Percentiles rank a stretch among this genome's conserved stretches.
These are phyloP conservation scores for Lasioglossum baleicum DNA, from an alignment of 1,140 invertebrate genomes.

Conservation along the genomic window DNA sequence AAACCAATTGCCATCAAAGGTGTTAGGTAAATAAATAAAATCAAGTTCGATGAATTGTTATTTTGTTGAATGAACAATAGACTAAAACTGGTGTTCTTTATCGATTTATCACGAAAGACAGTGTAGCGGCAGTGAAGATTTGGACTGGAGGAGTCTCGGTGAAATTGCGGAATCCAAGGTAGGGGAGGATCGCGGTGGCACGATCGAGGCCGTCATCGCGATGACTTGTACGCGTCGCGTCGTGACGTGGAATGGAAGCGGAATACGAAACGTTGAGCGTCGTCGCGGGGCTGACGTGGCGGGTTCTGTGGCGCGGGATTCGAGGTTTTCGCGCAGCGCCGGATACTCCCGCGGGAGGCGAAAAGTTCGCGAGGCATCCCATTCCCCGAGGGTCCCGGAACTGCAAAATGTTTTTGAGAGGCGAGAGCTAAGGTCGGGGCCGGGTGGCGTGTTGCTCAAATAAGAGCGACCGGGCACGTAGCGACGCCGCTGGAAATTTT, in stretches of 20 bases:
- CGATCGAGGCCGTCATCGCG: conserved; percentile 36
- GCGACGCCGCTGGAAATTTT: background rate
- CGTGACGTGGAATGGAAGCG: conserved; percentile 44
- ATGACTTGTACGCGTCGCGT: conserved; percentile 33
- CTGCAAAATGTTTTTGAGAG: conserved; percentile 55
- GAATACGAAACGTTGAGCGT: conserved; percentile 50
- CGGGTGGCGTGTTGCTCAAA: background rate
- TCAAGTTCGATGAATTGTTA: too few relatives aligned
- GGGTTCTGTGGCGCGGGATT: background rate
- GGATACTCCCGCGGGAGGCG: conserved; percentile 27
- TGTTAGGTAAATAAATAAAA: too few relatives aligned
- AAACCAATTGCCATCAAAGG: too few relatives aligned
- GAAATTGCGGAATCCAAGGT: too few relatives aligned
- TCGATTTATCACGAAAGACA: too few relatives aligned
- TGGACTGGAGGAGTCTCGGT: background rate
- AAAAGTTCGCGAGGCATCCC: conserved; percentile 40
- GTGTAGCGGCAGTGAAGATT: too few relatives aligned
- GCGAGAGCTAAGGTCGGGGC: conserved; percentile 21
- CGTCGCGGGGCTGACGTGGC: conserved; percentile 23
- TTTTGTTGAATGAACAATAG: too few relatives aligned
- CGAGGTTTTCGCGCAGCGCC: conserved; percentile 45
- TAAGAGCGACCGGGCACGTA: conserved; percentile 1
- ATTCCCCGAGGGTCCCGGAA: conserved; percentile 21
- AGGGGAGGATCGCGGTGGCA: conserved; percentile 26
- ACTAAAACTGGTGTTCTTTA: too few relatives aligned